Conservation (phyloP, 2,888 invertebrate genomes). For the Ectemnius lituratus region DNA sequence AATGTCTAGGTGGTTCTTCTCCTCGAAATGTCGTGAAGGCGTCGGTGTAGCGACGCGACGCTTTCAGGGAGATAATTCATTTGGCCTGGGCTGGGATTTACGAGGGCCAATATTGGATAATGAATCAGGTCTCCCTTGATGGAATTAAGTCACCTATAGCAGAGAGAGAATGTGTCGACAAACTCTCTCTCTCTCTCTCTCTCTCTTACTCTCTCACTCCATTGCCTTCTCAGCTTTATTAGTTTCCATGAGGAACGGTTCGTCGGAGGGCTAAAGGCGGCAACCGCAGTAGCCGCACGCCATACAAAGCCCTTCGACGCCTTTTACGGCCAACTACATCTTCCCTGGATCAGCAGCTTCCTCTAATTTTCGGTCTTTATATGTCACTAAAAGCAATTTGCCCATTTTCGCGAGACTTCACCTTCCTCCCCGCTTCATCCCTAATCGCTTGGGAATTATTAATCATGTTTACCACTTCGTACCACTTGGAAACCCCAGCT, state of each 20-base stretch:
- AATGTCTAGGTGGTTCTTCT: constrained; percentile 5
- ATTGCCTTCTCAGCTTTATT: constrained; percentile 40
- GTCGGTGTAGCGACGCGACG: constrained; percentile 45
- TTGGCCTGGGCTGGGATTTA: constrained; percentile 72
- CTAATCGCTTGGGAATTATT: no score
- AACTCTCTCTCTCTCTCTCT: constrained; percentile 31
- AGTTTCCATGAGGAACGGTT: constrained; percentile 19
- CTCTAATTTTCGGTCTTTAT: constrained; percentile 48
- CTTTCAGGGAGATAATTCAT: constrained; percentile 70
- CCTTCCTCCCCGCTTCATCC: no score
- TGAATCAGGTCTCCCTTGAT: constrained; percentile 77
- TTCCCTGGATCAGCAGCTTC: constrained; percentile 55
- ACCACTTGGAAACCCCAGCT: no score
- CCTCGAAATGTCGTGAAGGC: constrained; percentile 35
- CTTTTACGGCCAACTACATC: constrained; percentile 61
- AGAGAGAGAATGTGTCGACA: constrained; percentile 22
- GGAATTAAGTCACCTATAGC: constrained; percentile 72
- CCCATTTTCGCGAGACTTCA: no score
- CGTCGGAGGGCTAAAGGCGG: neutral
- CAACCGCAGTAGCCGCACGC: no score
- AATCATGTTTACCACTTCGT: no score
- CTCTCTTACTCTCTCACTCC: constrained; percentile 24
- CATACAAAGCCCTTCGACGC: no score
- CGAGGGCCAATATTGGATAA: constrained; percentile 76
- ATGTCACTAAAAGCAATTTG: constrained; percentile 9